Percentiles rank a stretch among this genome's conserved stretches.
These are phyloP conservation scores for Xiphophorus hellerii DNA, from an alignment of 2,113 vertebrate genomes.

Conservation along the genomic window DNA sequence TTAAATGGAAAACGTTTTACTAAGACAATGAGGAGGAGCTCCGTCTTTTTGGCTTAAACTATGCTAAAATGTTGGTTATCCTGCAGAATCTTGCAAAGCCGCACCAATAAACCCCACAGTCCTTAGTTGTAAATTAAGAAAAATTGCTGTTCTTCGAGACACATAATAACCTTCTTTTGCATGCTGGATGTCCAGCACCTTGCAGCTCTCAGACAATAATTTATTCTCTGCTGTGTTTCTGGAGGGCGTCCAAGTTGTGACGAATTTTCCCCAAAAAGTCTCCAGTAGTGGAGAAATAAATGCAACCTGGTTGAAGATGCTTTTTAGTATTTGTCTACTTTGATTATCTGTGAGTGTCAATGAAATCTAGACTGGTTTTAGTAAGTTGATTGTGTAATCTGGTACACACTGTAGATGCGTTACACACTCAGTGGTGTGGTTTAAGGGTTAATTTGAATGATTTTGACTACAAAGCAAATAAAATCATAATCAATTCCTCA, in stretches of 20 bases:
- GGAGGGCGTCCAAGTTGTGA: constrained; percentile 70
- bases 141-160: constrained; percentile 39
- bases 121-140: constrained; percentile 50
- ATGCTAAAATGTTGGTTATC: neutral
- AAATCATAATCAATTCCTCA: neutral
- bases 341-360: too few relatives aligned
- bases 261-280: constrained; percentile 48
- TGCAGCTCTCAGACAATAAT: constrained; percentile 54
- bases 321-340: neutral
- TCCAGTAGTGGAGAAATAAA: constrained; percentile 25
- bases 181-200: constrained; percentile 59
- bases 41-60: neutral
- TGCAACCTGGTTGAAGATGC: constrained; percentile 1
- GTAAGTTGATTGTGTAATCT: too few relatives aligned
- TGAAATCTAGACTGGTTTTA: too few relatives aligned
- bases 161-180: constrained; percentile 68
- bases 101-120: neutral
- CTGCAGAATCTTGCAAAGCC: neutral
- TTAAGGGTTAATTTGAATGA: neutral
- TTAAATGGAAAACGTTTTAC: neutral
- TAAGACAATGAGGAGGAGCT: neutral
- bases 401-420: neutral
- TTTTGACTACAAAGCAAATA: neutral
- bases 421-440: neutral
- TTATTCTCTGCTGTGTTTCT: constrained; percentile 59